Percentiles rank a stretch among this genome's conserved stretches.
Evolutionary conservation across 1,140 invertebrate species (phyloP).

Genomic region (Pachypsylla venusta): DNA sequence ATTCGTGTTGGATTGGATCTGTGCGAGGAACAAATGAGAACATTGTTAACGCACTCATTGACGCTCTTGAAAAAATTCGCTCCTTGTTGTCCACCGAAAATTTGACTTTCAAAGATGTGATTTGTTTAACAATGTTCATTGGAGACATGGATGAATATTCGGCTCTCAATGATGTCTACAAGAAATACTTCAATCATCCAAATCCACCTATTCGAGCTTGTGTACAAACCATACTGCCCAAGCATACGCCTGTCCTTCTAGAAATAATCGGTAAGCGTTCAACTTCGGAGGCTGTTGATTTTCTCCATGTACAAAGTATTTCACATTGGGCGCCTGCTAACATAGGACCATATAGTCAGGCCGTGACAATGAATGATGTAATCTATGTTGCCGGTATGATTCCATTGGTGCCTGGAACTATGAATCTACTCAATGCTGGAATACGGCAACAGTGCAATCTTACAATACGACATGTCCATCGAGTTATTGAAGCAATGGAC

Average conservation of each 20-base stretch:
- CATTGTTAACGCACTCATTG: conserved; percentile 40
- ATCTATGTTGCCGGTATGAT: conserved; percentile 85
- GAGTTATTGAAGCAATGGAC: conserved; percentile 63
- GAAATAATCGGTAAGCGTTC: conserved; percentile 54
- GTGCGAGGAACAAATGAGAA: conserved; percentile 42
- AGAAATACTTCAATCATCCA: conserved; percentile 50
- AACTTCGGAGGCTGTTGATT: conserved; percentile 19
- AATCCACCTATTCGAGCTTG: conserved; percentile 85
- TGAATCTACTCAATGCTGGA: conserved; percentile 54
- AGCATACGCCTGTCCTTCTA: conserved; percentile 53
- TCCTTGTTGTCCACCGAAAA: conserved; percentile 39
- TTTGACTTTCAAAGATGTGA: conserved; percentile 48
- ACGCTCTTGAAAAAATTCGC: conserved; percentile 51
- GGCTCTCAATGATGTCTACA: conserved; percentile 60
- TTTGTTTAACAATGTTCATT: conserved; percentile 66
- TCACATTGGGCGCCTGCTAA: conserved; percentile 93
- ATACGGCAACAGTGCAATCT: conserved; percentile 63
- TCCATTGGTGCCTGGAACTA: conserved; percentile 68
- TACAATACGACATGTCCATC: conserved; percentile 63
- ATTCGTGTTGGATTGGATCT: conserved; percentile 68
- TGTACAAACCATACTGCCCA: conserved; percentile 62
- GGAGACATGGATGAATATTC: conserved; percentile 63
- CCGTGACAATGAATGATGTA: conserved; percentile 59
- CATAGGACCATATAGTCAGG: conserved; percentile 91
- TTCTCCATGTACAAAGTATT: conserved; percentile 83